A percentile compares a stretch with the other conserved stretches of the same genome.
Evolutionary conservation across 2,888 invertebrate genomes (phyloP).

Genomic region (Adineta ricciae): DNA sequence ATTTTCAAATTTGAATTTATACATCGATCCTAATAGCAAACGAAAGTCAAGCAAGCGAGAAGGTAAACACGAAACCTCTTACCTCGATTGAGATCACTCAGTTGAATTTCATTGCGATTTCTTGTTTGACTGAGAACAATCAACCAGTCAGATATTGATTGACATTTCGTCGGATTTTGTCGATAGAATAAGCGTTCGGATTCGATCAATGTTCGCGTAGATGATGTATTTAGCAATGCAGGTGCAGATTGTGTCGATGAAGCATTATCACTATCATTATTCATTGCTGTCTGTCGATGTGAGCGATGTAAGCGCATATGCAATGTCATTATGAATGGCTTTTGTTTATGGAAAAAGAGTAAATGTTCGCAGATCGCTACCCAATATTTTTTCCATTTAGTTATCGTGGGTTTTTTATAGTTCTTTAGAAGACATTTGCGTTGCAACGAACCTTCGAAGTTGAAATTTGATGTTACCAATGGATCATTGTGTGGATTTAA

Average conservation of each 20-base stretch:
- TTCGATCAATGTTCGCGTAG: background rate
- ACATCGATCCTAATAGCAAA: slow-evolving; percentile 19
- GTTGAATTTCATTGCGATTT: slow-evolving; percentile 19
- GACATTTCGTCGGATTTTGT: slow-evolving; percentile 33
- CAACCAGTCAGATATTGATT: slow-evolving; percentile 30
- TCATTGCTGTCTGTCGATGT: background rate
- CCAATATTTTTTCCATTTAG: slow-evolving; percentile 34
- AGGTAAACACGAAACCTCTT: too few relatives aligned
- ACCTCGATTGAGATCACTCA: slow-evolving; percentile 13
- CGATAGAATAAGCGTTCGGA: slow-evolving; percentile 13
- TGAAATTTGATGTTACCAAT: background rate
- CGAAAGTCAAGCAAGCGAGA: background rate
- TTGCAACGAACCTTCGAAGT: slow-evolving; percentile 25
- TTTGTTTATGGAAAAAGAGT: slow-evolving; percentile 20
- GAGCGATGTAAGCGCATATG: background rate
- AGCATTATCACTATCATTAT: background rate
- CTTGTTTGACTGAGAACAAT: slow-evolving; percentile 25
- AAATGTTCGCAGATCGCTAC: slow-evolving; percentile 22
- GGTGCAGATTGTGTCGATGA: background rate
- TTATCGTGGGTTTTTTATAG: slow-evolving; percentile 28
- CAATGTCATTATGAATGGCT: slow-evolving; percentile 11
- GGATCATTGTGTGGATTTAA: slow-evolving; percentile 12
- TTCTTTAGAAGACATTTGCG: slow-evolving; percentile 32
- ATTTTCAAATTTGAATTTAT: slow-evolving; percentile 31
- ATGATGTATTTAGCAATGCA: background rate